These are phyloP conservation scores for Periophthalmus modestus DNA, from an alignment of 2,113 vertebrate genomes.

Conservation along the genomic window DNA sequence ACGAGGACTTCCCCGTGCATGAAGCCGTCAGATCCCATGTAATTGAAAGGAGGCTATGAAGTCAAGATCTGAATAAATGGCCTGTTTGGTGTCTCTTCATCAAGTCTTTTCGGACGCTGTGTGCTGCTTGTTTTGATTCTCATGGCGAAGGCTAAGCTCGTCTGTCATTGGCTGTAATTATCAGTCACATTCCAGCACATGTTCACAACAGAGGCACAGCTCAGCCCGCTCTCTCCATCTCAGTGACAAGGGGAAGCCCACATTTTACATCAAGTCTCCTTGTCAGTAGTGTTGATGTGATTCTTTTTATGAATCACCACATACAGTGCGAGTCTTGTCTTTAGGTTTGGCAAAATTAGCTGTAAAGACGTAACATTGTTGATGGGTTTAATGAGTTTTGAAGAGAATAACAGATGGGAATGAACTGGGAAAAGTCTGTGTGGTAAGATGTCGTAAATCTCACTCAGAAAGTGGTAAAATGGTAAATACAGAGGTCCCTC, in stretches of 20 bases:
- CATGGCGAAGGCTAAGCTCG: not conserved
- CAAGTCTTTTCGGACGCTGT: not conserved
- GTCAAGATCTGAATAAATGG: conserved; percentile 32
- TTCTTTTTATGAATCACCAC: not conserved
- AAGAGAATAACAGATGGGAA: too few relatives aligned
- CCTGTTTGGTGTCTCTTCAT: conserved; percentile 11
- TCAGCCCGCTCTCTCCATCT: not conserved
- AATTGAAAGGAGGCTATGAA: conserved; percentile 7
- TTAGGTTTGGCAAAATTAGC: not conserved
- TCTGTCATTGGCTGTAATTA: not conserved
- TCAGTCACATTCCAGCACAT: conserved; percentile 10
- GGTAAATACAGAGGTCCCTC: too few relatives aligned
- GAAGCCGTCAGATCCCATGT: not conserved
- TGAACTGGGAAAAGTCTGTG: too few relatives aligned
- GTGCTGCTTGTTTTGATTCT: not conserved
- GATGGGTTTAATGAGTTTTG: too few relatives aligned
- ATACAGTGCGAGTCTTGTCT: not conserved
- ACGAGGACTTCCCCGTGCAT: conserved; percentile 17
- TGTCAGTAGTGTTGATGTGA: not conserved
- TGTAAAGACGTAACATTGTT: not conserved
- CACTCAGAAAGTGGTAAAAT: too few relatives aligned
- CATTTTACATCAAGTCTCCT: not conserved
- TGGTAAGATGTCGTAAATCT: too few relatives aligned
- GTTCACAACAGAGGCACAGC: not conserved
- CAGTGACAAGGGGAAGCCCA: not conserved